phyloP scores from a whole-genome alignment of 2,113 vertebrate genomes.

The Melanerpes aurifrons region DNA sequence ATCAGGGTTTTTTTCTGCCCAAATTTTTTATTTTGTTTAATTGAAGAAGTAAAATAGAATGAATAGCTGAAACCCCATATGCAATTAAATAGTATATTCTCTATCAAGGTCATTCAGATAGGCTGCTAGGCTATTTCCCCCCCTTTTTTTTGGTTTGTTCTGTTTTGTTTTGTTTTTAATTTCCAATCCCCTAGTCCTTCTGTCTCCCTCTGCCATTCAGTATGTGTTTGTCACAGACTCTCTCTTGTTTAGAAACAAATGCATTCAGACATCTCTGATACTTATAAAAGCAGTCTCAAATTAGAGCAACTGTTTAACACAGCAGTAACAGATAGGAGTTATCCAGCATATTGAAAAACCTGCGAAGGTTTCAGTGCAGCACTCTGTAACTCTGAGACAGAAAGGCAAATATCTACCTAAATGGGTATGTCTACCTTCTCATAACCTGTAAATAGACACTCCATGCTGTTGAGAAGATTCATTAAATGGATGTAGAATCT shows the following conservation, averaged over 20 bases:
- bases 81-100: conserved; percentile 44
- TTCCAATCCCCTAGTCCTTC: conserved; percentile 31
- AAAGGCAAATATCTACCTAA: not conserved
- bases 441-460: not conserved
- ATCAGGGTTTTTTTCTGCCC: conserved; percentile 59
- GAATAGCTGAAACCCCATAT: not conserved
- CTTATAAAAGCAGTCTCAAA: conserved; percentile 65
- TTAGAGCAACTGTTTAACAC: conserved; percentile 10
- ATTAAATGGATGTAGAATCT: not conserved
- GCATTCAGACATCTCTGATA: conserved; percentile 32
- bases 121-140: not conserved
- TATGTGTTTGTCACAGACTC: conserved; percentile 15
- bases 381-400: not conserved
- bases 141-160: not conserved
- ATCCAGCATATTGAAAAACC: not conserved
- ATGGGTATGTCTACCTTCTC: not conserved
- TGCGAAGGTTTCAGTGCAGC: not conserved
- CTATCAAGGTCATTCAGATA: conserved; percentile 63
- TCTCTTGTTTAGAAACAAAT: conserved; percentile 61
- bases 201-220: conserved; percentile 41
- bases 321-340: conserved; percentile 25
- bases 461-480: not conserved
- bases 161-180: conserved; percentile 16
- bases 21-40: conserved; percentile 35
- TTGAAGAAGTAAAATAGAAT: conserved; percentile 6